These are phyloP conservation scores for Scaptomyza cyrtandrae DNA, from an alignment of 2,888 invertebrate genomes.

Conservation along the genomic window DNA sequence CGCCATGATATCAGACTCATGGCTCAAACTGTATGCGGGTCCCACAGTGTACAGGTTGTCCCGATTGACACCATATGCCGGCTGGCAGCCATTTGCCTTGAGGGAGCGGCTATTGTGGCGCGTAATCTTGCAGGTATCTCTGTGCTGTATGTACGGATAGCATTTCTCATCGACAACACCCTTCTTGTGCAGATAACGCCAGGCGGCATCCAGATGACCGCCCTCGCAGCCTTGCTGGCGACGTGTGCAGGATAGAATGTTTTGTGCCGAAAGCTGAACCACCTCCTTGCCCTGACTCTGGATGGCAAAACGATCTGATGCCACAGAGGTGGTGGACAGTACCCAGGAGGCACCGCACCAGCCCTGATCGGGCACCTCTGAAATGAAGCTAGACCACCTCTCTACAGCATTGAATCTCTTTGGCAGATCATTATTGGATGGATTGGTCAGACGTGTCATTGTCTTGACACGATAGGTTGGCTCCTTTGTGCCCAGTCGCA, in stretches of 20 bases:
- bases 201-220: conserved; percentile 95
- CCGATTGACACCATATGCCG: conserved; percentile 84
- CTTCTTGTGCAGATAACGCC: conserved; percentile 93
- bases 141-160: conserved; percentile 90
- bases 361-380: conserved; percentile 89
- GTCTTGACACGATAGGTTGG: conserved; percentile 83
- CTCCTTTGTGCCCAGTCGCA: conserved; percentile 88
- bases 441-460: conserved; percentile 82
- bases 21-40: conserved; percentile 90
- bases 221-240: conserved; percentile 93
- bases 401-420: conserved; percentile 90
- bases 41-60: conserved; percentile 89
- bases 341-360: conserved; percentile 97
- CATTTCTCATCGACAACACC: conserved; percentile 94
- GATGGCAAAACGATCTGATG: conserved; percentile 92
- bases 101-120: conserved; percentile 84
- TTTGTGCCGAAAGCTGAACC: conserved; percentile 91
- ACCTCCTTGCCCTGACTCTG: conserved; percentile 92
- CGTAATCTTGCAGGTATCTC: conserved; percentile 87
- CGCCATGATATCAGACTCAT: conserved; percentile 94
- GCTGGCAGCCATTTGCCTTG: conserved; percentile 86
- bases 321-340: conserved; percentile 92
- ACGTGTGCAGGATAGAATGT: conserved; percentile 93
- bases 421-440: conserved; percentile 86
- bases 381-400: conserved; percentile 91